These are phyloP conservation scores for Mobula hypostoma DNA, from an alignment of 2,113 vertebrate species.

Conservation along the genomic window DNA sequence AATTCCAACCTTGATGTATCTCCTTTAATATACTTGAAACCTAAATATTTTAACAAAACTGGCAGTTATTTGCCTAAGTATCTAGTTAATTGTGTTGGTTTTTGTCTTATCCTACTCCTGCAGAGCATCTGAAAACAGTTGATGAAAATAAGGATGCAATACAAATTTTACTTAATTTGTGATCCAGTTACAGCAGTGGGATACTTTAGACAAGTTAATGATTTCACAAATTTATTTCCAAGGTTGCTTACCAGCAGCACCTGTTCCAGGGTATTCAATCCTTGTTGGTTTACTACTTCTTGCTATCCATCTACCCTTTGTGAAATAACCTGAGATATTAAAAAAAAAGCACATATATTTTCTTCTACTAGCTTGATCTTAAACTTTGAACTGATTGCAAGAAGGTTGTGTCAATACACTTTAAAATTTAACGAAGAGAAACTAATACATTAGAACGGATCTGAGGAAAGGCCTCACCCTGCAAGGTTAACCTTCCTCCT, in stretches of 20 bases:
- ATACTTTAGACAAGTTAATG: background rate
- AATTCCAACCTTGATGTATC: background rate
- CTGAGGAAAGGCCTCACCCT: background rate
- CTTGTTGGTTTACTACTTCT: background rate
- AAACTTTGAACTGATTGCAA: background rate
- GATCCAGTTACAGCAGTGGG: background rate
- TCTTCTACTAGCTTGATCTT: background rate
- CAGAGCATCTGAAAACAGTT: background rate
- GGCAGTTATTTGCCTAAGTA: background rate
- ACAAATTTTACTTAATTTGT: background rate
- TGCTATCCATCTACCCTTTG: background rate
- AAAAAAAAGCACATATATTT: background rate
- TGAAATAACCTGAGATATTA: background rate
- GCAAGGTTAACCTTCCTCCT: too few species aligned
- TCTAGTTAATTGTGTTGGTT: background rate
- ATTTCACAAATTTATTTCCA: background rate
- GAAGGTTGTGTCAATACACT: background rate
- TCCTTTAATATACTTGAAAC: background rate
- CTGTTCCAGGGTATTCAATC: background rate
- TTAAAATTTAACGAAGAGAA: background rate
- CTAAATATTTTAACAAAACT: background rate
- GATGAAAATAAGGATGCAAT: background rate
- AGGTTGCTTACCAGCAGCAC: background rate
- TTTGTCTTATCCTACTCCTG: background rate
- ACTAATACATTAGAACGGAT: background rate